These are phyloP conservation scores for Reticulitermes speratus DNA, from an alignment of 1,140 invertebrate genomes.

Conservation along the genomic window DNA sequence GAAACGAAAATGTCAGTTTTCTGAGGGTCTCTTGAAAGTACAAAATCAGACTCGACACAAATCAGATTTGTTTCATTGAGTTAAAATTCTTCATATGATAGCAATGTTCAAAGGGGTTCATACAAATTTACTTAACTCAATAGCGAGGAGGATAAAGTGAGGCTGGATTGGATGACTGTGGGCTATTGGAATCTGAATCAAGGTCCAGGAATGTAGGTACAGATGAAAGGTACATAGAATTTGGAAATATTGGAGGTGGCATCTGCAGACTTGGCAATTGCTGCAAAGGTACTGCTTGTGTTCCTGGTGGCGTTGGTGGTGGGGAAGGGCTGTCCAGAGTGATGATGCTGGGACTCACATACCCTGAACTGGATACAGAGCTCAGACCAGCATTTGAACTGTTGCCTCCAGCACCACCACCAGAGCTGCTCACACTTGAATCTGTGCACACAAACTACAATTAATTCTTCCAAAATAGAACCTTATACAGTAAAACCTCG, in stretches of 20 bases:
- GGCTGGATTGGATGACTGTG: neutral
- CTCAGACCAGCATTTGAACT: neutral
- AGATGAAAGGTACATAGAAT: neutral
- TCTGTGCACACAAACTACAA: neutral
- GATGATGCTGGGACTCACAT: constrained; percentile 34
- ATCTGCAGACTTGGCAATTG: neutral
- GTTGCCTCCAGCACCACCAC: neutral
- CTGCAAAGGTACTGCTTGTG: neutral
- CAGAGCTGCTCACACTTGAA: constrained; percentile 12
- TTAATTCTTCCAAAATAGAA: too few relatives aligned
- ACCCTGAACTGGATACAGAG: constrained; percentile 30
- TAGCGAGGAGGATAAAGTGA: constrained; percentile 11
- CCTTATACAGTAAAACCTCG: too few relatives aligned
- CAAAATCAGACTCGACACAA: too few relatives aligned
- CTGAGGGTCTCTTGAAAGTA: too few relatives aligned
- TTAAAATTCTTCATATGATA: too few relatives aligned
- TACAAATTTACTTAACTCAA: neutral
- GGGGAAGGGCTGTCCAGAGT: constrained; percentile 35
- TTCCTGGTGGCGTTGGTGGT: constrained; percentile 13
- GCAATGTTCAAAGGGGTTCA: too few relatives aligned
- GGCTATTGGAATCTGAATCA: constrained; percentile 25
- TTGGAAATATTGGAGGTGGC: neutral
- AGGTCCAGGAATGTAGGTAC: constrained; percentile 8
- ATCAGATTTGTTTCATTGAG: too few relatives aligned
- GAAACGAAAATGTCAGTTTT: too few relatives aligned